These are phyloP conservation scores for Pseudorhiza aurosa DNA, from an alignment of 30 jellyfish, hydroid and myxozoan genomes.

Conservation along the genomic window DNA sequence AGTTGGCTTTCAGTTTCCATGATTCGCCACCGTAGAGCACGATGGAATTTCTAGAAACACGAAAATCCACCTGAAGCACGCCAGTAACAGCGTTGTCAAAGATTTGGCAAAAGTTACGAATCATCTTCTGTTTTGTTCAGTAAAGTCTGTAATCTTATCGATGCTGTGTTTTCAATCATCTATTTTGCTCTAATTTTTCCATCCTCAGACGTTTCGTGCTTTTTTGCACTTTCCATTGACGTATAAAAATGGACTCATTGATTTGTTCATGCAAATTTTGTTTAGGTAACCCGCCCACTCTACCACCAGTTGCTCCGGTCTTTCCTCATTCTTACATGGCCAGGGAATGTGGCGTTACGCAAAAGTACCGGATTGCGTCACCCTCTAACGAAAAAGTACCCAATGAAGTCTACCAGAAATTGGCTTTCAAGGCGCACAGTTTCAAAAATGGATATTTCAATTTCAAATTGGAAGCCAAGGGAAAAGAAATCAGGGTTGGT, in stretches of 20 bases:
- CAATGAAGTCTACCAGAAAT: constrained; percentile 52
- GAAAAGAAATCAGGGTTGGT: constrained; percentile 73
- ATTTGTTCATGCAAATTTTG: constrained; percentile 20
- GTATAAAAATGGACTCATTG: too few species aligned
- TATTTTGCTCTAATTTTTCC: not conserved
- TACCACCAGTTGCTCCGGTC: constrained; percentile 68
- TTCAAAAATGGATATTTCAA: constrained; percentile 83
- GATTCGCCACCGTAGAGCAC: too few species aligned
- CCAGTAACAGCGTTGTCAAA: too few species aligned
- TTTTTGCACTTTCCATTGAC: too few species aligned
- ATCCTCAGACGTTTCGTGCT: not conserved
- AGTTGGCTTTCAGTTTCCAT: too few species aligned
- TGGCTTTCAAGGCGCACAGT: constrained; percentile 62
- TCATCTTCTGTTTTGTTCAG: too few species aligned
- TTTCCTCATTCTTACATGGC: constrained; percentile 83
- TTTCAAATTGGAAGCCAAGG: constrained; percentile 66
- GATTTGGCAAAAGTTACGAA: too few species aligned
- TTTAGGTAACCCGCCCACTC: too few species aligned
- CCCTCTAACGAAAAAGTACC: constrained; percentile 60
- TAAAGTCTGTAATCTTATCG: too few species aligned
- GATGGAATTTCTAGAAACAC: too few species aligned
- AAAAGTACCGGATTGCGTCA: constrained; percentile 39
- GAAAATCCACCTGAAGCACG: too few species aligned
- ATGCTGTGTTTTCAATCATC: too few species aligned
- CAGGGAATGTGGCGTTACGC: constrained; percentile 77